Percentiles rank a stretch among this genome's conserved stretches.
Conservation (phyloP, 2,888 invertebrate genomes). For the Drosophila emarginata region DNA sequence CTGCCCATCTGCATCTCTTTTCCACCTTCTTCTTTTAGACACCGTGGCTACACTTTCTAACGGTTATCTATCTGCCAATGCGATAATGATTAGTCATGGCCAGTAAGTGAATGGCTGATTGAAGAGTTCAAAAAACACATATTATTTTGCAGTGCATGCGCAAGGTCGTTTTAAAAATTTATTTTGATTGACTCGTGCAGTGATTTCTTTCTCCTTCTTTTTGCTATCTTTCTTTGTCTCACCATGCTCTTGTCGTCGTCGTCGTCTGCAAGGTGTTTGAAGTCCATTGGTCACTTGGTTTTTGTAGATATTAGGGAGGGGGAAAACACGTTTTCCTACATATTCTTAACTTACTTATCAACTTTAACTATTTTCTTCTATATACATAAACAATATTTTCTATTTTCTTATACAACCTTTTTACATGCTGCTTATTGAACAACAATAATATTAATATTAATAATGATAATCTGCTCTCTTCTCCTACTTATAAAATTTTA, state of each 20-base stretch:
- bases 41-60: not conserved
- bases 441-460: slow-evolving; percentile 52
- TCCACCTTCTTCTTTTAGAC: not conserved
- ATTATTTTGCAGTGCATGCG: not conserved
- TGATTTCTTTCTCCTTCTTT: not conserved
- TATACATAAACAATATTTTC: slow-evolving; percentile 16
- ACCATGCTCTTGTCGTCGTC: not conserved
- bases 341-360: too few species aligned
- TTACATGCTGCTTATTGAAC: slow-evolving; percentile 41
- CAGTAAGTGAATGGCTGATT: not conserved
- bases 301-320: not conserved
- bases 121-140: not conserved
- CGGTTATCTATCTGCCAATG: not conserved
- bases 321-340: too few species aligned
- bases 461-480: slow-evolving; percentile 31
- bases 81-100: not conserved
- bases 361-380: slow-evolving; percentile 7
- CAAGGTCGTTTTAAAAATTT: not conserved
- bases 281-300: not conserved
- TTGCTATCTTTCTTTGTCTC: not conserved
- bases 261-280: not conserved
- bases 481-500: slow-evolving; percentile 25
- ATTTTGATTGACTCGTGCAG: not conserved
- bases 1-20: not conserved
- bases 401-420: slow-evolving; percentile 25